Evolutionary conservation across 35 echinoderm and acorn worm genomes (phyloP), one percentile per base, ranked within the genome.

Genomic region (Eucidaris tribuloides): DNA sequence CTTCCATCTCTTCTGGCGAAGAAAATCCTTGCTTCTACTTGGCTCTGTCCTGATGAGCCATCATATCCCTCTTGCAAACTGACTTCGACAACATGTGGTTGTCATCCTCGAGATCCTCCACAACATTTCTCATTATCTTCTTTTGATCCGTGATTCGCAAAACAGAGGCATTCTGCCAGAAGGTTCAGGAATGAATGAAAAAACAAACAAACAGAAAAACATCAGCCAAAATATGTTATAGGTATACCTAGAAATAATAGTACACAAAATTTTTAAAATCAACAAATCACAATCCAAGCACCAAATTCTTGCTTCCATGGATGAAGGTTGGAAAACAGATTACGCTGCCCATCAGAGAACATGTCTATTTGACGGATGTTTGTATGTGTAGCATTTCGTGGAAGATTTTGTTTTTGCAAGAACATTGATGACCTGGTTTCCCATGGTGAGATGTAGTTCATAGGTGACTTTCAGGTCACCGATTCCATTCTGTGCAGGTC

Each of bases 11-110:
- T 2, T 83, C 81, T 7, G 34, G 30, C 5, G 40, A 42, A 23
- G 15, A 28, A 71, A 4, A 72, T 36, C 28, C 15, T 28, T 86
- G 84, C 36, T 77, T 86, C 20, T 79, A 86, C 48, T 86, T 13
- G n/a, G 17, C 84, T 78, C 31, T 78, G 84, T 22, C 84, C 50
- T 36, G 84, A 86, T 54, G 84, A 77, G 17, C 54, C 84, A 44
- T 78, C 84, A 76, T 78, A 79, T 17, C 48, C 72, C 4, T 48
- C 39, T 86, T 86, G 55, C 84, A 78, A 7, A 59, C 22, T 31
- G 61, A 45, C 7, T 86, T 22, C 19, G 70, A 86, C 2, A 2
- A 42, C 1, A 78, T 9, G 36, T 78, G 31, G 13, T 78, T 49
- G 29, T 77, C 56, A 7, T 77, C 50, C 36, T 41, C 23, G 24